These are phyloP conservation scores for Macropis europaea DNA, from an alignment of 2,888 invertebrate species.

Conservation along the genomic window DNA sequence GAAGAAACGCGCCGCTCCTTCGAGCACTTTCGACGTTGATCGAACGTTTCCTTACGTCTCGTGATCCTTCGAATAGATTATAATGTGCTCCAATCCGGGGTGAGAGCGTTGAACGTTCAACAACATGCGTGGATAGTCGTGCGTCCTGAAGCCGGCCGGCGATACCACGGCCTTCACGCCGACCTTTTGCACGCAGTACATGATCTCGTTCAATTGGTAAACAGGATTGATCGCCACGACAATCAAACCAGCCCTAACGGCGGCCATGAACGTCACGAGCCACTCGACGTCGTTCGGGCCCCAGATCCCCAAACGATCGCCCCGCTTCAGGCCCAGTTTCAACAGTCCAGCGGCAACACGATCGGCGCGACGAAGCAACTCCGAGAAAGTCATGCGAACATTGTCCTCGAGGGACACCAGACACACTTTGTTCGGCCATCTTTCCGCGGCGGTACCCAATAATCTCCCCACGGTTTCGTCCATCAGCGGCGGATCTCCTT, in stretches of 20 bases:
- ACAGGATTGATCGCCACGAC: conserved; percentile 90
- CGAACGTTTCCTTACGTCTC: conserved; percentile 62
- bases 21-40: background rate
- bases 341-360: conserved; percentile 86
- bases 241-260: conserved; percentile 86
- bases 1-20: background rate
- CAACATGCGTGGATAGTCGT: conserved; percentile 86
- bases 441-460: conserved; percentile 81
- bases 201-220: conserved; percentile 86
- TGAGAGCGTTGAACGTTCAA: conserved; percentile 78
- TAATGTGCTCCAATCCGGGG: conserved; percentile 82
- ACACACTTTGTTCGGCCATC: conserved; percentile 82
- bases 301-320: conserved; percentile 90
- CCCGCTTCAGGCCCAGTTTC: conserved; percentile 85
- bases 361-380: conserved; percentile 84
- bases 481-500: conserved; percentile 78
- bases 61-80: conserved; percentile 68
- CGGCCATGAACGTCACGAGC: conserved; percentile 87
- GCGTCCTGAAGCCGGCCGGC: conserved; percentile 83
- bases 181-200: conserved; percentile 87
- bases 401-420: conserved; percentile 82
- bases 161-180: conserved; percentile 85
- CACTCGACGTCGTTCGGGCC: conserved; percentile 90
- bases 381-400: conserved; percentile 81
- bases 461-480: conserved; percentile 83